Evolutionary conservation across 2,797 vertebrate species (phyloP).

Genomic region (Manis pentadactyla): DNA sequence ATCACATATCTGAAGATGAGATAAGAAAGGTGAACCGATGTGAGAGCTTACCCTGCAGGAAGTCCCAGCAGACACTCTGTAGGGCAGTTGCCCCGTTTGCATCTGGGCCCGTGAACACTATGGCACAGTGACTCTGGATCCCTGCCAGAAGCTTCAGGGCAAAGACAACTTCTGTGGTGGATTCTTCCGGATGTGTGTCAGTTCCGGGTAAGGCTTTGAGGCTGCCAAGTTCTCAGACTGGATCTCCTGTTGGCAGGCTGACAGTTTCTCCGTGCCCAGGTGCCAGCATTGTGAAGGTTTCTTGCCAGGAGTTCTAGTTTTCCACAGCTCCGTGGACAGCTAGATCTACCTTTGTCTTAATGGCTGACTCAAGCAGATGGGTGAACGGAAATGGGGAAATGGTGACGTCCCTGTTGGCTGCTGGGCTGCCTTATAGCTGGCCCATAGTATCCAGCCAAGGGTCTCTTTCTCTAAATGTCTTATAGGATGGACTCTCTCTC

Average conservation of each 20-base stretch:
- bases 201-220: slow-evolving; percentile 45
- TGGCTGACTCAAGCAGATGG: background rate
- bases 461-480: background rate
- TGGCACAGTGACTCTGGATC: background rate
- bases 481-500: background rate
- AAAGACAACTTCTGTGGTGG: slow-evolving; percentile 55
- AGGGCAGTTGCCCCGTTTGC: background rate
- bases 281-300: slow-evolving; percentile 47
- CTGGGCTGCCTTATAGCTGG: background rate
- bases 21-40: background rate
- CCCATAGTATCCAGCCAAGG: background rate
- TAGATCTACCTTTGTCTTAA: background rate
- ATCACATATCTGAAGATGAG: slow-evolving; percentile 18
- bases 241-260: slow-evolving; percentile 45
- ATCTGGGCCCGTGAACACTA: background rate
- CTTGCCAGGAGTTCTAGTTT: background rate
- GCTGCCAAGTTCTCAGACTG: slow-evolving; percentile 66
- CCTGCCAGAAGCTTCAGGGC: slow-evolving; percentile 48
- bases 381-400: background rate
- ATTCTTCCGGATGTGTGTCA: slow-evolving; percentile 55
- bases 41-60: background rate
- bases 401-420: background rate
- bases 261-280: slow-evolving; percentile 16
- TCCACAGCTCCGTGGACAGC: background rate
- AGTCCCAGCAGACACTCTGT: background rate